Conservation (phyloP, 2,797 vertebrate species). For the Sparus aurata region DNA sequence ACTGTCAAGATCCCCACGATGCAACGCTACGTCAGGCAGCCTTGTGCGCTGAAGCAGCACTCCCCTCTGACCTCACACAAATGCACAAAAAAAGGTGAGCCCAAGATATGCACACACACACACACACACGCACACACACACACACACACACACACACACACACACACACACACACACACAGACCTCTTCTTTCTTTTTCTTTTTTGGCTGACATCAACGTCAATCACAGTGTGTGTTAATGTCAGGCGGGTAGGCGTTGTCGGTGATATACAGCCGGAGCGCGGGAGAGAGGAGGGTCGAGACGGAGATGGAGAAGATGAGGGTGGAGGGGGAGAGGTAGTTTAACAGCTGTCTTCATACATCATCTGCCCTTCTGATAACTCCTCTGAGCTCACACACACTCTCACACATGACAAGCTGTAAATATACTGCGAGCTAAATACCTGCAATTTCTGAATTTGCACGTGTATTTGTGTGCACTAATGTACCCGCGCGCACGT, state of each 20-base stretch:
- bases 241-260: conserved; percentile 42
- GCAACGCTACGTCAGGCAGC: conserved; percentile 16
- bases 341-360: conserved; percentile 53
- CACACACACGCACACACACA: conserved; percentile 18
- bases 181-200: neutral
- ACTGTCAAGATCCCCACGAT: conserved; percentile 45
- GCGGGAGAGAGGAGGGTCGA: conserved; percentile 6
- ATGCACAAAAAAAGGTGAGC: conserved; percentile 24
- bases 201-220: conserved; percentile 43
- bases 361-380: conserved; percentile 42
- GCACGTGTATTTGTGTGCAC: neutral
- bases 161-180: conserved; percentile 1
- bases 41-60: conserved; percentile 34
- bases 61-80: conserved; percentile 53
- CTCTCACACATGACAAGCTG: neutral
- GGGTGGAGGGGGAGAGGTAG: conserved; percentile 10
- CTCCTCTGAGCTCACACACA: neutral
- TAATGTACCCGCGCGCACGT: neutral
- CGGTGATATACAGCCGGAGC: conserved; percentile 44
- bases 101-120: conserved; percentile 9
- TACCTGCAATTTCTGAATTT: conserved; percentile 23
- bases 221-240: conserved; percentile 58
- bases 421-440: conserved; percentile 2
- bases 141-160: conserved; percentile 13
- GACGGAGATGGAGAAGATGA: conserved; percentile 21